These are phyloP conservation scores for Anthopleura xanthogrammica DNA, from an alignment of 92 coral and sea anemone genomes.

Conservation along the genomic window DNA sequence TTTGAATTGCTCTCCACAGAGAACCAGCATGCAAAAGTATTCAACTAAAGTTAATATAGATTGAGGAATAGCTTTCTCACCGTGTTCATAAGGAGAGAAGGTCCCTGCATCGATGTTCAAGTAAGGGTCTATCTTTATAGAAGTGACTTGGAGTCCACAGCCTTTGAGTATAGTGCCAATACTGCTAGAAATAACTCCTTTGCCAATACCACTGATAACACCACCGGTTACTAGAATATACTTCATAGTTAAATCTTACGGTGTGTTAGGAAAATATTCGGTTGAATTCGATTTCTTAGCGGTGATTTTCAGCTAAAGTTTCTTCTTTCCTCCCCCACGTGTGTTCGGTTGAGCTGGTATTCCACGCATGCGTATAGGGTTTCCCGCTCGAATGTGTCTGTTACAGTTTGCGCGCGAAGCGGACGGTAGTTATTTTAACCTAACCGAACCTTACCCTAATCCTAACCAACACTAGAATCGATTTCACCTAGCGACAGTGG, in stretches of 20 bases:
- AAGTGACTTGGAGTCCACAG: slow-evolving; percentile 83
- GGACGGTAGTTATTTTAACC: too few species aligned
- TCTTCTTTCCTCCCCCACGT: background rate
- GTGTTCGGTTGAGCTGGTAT: background rate
- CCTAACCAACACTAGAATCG: too few species aligned
- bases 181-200: slow-evolving; percentile 97
- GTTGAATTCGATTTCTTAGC: background rate
- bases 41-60: background rate
- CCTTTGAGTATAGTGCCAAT: slow-evolving; percentile 91
- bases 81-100: slow-evolving; percentile 97
- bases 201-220: slow-evolving; percentile 97
- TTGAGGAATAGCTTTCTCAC: slow-evolving; percentile 34
- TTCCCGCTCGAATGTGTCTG: background rate
- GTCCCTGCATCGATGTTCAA: slow-evolving; percentile 98
- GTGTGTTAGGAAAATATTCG: background rate
- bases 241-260: slow-evolving; percentile 58
- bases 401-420: background rate
- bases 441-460: too few species aligned
- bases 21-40: background rate
- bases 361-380: background rate
- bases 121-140: slow-evolving; percentile 96
- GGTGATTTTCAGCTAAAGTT: background rate
- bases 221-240: slow-evolving; percentile 96
- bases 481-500: too few species aligned
- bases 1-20: background rate